Percentiles rank a stretch among this genome's conserved stretches.
phyloP scores from a whole-genome alignment of 2,797 vertebrate species.

The Huso huso region DNA sequence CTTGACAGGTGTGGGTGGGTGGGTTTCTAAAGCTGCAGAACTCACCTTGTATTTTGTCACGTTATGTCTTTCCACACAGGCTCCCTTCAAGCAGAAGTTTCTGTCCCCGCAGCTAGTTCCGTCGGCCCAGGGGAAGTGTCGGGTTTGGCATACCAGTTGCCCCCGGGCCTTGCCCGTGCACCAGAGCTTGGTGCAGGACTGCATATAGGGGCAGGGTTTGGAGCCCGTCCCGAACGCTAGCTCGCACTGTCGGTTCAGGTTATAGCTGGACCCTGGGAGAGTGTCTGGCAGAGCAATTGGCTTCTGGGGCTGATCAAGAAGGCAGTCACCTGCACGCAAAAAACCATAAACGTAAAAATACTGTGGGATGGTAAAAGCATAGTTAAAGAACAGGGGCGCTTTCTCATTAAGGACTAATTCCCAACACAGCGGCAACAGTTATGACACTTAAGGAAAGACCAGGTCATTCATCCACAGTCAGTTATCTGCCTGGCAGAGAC shows the following conservation, averaged over 20 bases:
- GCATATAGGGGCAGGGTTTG: conserved; percentile 91
- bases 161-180: conserved; percentile 89
- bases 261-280: conserved; percentile 74
- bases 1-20: no score
- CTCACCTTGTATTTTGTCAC: conserved; percentile 68
- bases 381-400: no score
- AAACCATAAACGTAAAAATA: background rate
- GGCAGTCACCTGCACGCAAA: conserved; percentile 73
- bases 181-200: conserved; percentile 88
- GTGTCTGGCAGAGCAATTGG: conserved; percentile 69
- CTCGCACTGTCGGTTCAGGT: conserved; percentile 85
- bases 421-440: no score
- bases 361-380: no score
- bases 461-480: no score
- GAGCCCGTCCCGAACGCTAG: conserved; percentile 86
- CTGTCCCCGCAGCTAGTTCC: conserved; percentile 81
- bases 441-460: no score
- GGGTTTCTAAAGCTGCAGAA: background rate
- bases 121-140: conserved; percentile 96
- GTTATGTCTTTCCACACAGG: conserved; percentile 69
- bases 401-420: no score
- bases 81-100: conserved; percentile 78
- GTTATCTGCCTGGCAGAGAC: no score
- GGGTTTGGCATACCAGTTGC: conserved; percentile 91
- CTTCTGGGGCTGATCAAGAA: conserved; percentile 87